A percentile compares a stretch with the other conserved stretches of the same genome.
Conservation (phyloP, 1,140 invertebrate genomes). For the Aphidius gifuensis region DNA sequence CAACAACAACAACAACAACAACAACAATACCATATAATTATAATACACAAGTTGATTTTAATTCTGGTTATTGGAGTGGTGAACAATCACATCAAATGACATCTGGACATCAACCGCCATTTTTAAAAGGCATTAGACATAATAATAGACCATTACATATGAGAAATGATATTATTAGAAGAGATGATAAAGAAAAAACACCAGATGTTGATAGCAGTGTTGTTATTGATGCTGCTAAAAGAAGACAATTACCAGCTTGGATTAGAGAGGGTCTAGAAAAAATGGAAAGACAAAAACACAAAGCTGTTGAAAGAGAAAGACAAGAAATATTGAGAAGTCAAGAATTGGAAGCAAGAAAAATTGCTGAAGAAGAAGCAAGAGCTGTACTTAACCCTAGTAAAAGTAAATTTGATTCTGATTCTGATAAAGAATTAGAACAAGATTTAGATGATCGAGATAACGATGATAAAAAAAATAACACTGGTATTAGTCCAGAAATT, state of each 20-base stretch:
- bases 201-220: constrained; percentile 49
- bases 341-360: constrained; percentile 60
- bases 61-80: constrained; percentile 49
- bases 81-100: constrained; percentile 38
- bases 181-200: constrained; percentile 50
- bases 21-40: constrained; percentile 50
- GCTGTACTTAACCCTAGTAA: constrained; percentile 64
- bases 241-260: constrained; percentile 91
- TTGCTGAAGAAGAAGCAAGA: constrained; percentile 62
- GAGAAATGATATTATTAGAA: constrained; percentile 38
- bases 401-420: constrained; percentile 75
- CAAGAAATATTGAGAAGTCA: constrained; percentile 64
- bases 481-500: constrained; percentile 47
- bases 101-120: constrained; percentile 39
- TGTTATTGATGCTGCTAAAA: constrained; percentile 78
- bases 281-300: constrained; percentile 94
- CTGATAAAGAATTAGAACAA: constrained; percentile 56
- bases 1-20: constrained; percentile 42
- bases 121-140: constrained; percentile 45
- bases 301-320: constrained; percentile 77
- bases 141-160: constrained; percentile 39
- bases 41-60: constrained; percentile 46
- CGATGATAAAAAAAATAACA: constrained; percentile 38
- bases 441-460: constrained; percentile 38
- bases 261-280: constrained; percentile 94